Base-by-base conservation (phyloP, 2,888 invertebrate genomes). In the Caradrina kadenii region DNA sequence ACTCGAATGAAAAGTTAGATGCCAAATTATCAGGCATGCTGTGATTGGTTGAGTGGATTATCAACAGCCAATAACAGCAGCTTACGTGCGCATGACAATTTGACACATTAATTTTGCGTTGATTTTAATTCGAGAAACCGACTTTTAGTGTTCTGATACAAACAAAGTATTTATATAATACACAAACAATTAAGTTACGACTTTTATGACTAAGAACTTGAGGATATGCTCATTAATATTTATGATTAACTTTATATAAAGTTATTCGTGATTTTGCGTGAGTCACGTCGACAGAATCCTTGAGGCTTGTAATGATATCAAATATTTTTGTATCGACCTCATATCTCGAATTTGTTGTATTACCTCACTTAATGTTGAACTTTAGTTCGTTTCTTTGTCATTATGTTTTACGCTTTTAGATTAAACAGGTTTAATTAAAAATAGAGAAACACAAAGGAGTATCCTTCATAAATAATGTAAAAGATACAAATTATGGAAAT, bases 231-330 rank as follows among this genome's bases (percentile, higher is more conserved):
- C 63, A 81, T 71, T 66, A 70, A 76, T 72, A 81, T 81, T 67
- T 63, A 83, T 83, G 56, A 64, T 55, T 80, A 65, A 59, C 35
- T 77, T 39, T 22, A 72, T 72, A 62, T 72, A 58, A 64, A 70
- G 31, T 62, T 74, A 79, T 83, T 76, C 69, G 64, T 73, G 62
- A 80, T 75, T 72, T 56, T 72, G 70, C 26, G 69, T 87, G 85
- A 87, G 68, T 87, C 85, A 87, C 66, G 62, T 62, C 35, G 55
- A 62, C 61, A 78, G 73, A 73, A 83, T 84, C 79, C 77, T 86
- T 76, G 81, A 39, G 39, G 45, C 17, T 45, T 17, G 45, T 69
- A 61, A 65, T 31, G 56, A 69, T 74, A 68, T 54, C 13, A 48
- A 74, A 80, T 80, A 80, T 63, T 61, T 65, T 76, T 59, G n/a